Evolutionary conservation across 2,888 invertebrate species (phyloP).

Genomic region (Drosophila paranaensis): DNA sequence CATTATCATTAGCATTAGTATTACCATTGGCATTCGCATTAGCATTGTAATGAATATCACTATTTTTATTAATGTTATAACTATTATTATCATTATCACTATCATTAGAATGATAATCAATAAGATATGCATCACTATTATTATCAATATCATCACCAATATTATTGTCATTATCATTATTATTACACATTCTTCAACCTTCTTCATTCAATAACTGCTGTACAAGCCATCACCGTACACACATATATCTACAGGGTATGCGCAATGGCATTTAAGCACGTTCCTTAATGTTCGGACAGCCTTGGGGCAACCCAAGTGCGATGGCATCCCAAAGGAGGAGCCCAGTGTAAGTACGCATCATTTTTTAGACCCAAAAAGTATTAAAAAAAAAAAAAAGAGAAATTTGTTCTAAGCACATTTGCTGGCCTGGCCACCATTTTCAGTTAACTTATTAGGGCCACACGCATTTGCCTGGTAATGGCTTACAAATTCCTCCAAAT

Average conservation of each 20-base stretch:
- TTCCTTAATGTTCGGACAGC: slow-evolving; percentile 17
- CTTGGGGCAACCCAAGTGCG: slow-evolving; percentile 24
- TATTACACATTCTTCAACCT: not conserved
- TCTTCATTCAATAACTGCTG: not conserved
- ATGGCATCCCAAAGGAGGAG: slow-evolving; percentile 18
- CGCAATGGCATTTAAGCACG: slow-evolving; percentile 18
- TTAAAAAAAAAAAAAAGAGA: not conserved
- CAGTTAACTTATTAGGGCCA: slow-evolving; percentile 48
- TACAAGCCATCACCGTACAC: not conserved
- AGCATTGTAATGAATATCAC: not conserved
- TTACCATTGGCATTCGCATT: not conserved
- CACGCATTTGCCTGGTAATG: slow-evolving; percentile 21
- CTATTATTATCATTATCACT: not conserved
- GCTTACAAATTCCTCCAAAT: slow-evolving; percentile 7
- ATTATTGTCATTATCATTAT: too few relatives aligned
- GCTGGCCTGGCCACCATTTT: slow-evolving; percentile 20
- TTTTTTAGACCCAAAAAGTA: slow-evolving; percentile 5
- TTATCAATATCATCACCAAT: too few relatives aligned
- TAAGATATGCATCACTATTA: too few relatives aligned
- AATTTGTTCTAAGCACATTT: slow-evolving; percentile 22
- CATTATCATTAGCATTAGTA: not conserved
- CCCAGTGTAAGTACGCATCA: not conserved
- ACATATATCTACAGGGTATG: not conserved
- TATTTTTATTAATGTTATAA: not conserved
- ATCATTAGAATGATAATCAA: not conserved